Evolutionary conservation across 2,113 vertebrate species (phyloP).

Genomic region (Phylloscopus trochilus): DNA sequence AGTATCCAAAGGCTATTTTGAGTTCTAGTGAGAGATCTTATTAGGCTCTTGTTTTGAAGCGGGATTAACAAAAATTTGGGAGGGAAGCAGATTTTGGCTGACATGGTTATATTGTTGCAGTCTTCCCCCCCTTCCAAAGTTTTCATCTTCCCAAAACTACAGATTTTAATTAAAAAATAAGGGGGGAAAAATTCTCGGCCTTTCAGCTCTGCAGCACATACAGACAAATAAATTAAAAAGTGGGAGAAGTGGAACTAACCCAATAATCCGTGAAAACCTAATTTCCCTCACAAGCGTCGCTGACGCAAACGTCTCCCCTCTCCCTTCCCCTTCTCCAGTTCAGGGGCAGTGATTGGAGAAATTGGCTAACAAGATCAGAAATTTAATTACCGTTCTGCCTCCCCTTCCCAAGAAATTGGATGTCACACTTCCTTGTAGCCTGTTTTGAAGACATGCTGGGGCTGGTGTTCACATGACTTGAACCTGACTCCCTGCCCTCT

Average conservation of each 20-base stretch:
- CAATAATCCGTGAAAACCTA: conserved; percentile 86
- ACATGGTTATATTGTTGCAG: conserved; percentile 32
- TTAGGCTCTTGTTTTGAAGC: conserved; percentile 21
- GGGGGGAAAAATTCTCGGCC: conserved; percentile 40
- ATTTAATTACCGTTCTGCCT: conserved; percentile 82
- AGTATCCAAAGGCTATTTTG: conserved; percentile 9
- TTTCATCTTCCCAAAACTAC: conserved; percentile 72
- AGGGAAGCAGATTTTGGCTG: conserved; percentile 46
- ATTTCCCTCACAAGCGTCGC: conserved; percentile 77
- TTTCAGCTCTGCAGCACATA: conserved; percentile 79
- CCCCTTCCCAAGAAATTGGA: conserved; percentile 80
- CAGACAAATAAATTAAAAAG: conserved; percentile 87
- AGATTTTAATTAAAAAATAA: conserved; percentile 78
- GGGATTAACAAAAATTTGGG: conserved; percentile 20
- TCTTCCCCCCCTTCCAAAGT: conserved; percentile 4
- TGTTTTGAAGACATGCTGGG: conserved; percentile 38
- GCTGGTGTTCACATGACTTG: conserved; percentile 46
- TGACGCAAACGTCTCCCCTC: conserved; percentile 71
- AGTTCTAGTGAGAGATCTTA: background rate
- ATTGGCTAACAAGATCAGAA: conserved; percentile 88
- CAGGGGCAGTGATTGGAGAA: conserved; percentile 82
- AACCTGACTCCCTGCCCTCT: conserved; percentile 1
- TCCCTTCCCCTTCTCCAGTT: conserved; percentile 73
- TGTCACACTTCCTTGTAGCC: conserved; percentile 76
- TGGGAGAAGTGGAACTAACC: conserved; percentile 85